Evolutionary conservation across 2,888 invertebrate species (phyloP).

Genomic region (Netelia virgata): DNA sequence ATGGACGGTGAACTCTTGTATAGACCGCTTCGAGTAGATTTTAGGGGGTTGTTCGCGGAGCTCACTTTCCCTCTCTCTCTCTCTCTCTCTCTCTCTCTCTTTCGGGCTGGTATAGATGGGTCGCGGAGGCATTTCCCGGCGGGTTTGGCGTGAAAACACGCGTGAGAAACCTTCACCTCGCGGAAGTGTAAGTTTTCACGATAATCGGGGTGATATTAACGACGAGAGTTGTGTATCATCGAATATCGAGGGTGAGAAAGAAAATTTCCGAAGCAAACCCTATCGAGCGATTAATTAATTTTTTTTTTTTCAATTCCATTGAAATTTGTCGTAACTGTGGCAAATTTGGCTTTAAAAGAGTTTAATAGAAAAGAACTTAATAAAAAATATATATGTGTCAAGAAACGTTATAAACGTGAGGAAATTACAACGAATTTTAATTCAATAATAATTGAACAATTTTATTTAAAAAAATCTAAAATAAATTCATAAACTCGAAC

Average conservation of each 20-base stretch:
- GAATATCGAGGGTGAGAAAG: neutral
- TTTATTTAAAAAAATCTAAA: neutral
- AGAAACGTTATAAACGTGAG: neutral
- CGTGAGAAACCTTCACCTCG: slow-evolving; percentile 59
- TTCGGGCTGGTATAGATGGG: neutral
- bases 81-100: neutral
- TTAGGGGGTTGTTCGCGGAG: slow-evolving; percentile 9
- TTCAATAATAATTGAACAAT: neutral
- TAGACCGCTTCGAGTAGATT: slow-evolving; percentile 6
- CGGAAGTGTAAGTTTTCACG: slow-evolving; percentile 41
- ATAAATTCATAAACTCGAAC: neutral
- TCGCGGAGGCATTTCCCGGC: slow-evolving; percentile 58
- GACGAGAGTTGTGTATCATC: neutral
- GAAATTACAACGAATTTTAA: neutral
- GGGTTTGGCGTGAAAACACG: slow-evolving; percentile 43
- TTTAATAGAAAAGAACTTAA: neutral
- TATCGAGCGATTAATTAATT: neutral
- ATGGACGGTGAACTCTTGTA: slow-evolving; percentile 42
- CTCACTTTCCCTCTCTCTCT: neutral
- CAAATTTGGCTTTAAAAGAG: neutral
- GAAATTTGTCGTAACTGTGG: too few relatives aligned
- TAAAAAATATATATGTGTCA: neutral
- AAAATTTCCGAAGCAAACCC: neutral
- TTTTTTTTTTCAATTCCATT: too few relatives aligned
- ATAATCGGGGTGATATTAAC: neutral